Evolutionary conservation across 2,888 invertebrate species (phyloP), one percentile per base, ranked within the genome.

Genomic region (Ormyrus nitidulus): DNA sequence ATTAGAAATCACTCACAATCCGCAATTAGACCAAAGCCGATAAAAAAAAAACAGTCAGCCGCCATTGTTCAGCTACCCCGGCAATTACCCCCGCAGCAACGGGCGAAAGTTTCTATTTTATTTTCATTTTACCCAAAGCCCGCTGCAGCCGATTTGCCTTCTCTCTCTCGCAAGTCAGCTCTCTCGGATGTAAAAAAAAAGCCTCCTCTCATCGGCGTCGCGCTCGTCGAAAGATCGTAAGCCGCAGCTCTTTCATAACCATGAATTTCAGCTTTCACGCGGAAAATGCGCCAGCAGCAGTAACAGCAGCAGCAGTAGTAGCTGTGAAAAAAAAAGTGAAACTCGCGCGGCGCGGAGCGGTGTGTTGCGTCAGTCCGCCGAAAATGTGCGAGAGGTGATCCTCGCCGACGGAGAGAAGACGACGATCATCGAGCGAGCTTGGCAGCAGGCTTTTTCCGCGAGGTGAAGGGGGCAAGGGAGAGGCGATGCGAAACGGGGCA

Each of bases 401-500:
- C 44, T 44, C 11, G 34, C 34, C 34, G 34, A 46, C 46, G 6
- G 44, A 58, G 58, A 56, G 49, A 64, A 62, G 9, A 48, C 11
- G 68, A 53, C 7, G 3, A 49, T 19, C 19, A 2, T 34, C 34
- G 48, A 19, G 10, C 44, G 48, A 73, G 10, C 13, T 9, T 7
- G 46, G 48, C 62, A 48, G 11, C 11, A 34, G 34, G 34, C 34
- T 34, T 34, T 34, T 34, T 2, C 34, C 34, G 34, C 34, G 34
- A 62, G 46, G 5, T 7, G 70, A 34, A 71, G 34, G 65, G 13
- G 8, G 51, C 61, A 48, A n/a, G 62, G 11, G 65, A 19, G 44
- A 54, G 70, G 75, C 19, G 34, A 68, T 76, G 76, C 68, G 81
- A 48, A 89, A 89, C 90, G 89, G 88, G 79, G 88, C 86, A 70